A percentile compares a stretch with the other conserved stretches of the same genome.
phyloP scores from a whole-genome alignment of 2,797 vertebrate genomes.

The Tachyglossus aculeatus region DNA sequence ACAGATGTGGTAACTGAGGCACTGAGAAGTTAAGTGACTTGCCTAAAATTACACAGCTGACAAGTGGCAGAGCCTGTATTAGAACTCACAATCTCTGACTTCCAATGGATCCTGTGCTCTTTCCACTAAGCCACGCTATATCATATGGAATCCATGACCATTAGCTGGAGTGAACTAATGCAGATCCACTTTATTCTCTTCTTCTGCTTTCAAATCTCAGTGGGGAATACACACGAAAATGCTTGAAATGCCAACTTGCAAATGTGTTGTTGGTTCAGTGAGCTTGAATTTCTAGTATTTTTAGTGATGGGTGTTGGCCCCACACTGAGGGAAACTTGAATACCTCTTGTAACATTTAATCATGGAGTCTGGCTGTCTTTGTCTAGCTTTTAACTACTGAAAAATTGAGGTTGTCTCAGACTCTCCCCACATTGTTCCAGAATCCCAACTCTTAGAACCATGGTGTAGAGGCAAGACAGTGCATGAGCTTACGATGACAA shows the following conservation, averaged over 20 bases:
- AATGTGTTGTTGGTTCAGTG: background rate
- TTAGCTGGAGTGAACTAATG: too few relatives aligned
- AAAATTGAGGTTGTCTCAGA: background rate
- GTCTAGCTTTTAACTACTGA: background rate
- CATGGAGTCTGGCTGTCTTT: background rate
- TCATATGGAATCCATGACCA: too few relatives aligned
- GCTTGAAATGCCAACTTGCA: background rate
- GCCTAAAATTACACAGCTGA: too few relatives aligned
- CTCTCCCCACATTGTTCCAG: background rate
- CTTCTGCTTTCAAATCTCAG: background rate
- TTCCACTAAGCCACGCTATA: too few relatives aligned
- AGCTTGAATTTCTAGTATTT: too few relatives aligned
- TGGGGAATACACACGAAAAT: fast-evolving
- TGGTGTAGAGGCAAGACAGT: fast-evolving
- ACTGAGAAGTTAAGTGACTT: too few relatives aligned
- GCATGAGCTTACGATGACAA: fast-evolving
- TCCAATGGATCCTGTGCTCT: too few relatives aligned
- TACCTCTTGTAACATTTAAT: background rate
- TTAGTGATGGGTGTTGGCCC: fast-evolving
- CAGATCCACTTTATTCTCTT: background rate
- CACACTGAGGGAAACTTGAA: background rate
- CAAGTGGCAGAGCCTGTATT: too few relatives aligned
- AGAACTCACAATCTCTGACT: too few relatives aligned
- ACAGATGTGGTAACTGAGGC: too few relatives aligned
- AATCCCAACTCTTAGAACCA: background rate